Conservation (phyloP, 2,888 invertebrate species). For the Laspeyria flexula region DNA sequence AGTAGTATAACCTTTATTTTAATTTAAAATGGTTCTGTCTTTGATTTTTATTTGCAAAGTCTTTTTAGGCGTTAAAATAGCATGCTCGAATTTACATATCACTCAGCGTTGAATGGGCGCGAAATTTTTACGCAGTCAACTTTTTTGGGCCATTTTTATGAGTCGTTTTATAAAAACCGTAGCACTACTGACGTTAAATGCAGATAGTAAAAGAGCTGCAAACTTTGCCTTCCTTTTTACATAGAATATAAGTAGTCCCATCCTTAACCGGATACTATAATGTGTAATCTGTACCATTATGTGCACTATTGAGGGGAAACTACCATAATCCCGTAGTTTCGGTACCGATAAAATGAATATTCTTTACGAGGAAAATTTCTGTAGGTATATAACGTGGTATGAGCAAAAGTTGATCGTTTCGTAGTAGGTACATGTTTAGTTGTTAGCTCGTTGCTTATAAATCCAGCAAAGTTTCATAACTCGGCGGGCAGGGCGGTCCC, state of each 20-base stretch:
- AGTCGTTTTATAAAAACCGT: not conserved
- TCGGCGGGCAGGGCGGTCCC: slow-evolving; percentile 48
- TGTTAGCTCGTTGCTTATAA: slow-evolving; percentile 58
- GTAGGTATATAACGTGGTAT: slow-evolving; percentile 28
- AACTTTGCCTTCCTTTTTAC: slow-evolving; percentile 1
- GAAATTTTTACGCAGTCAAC: not conserved
- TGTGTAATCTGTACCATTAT: slow-evolving; percentile 33
- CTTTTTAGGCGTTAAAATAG: slow-evolving; percentile 4
- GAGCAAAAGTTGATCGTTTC: slow-evolving; percentile 51
- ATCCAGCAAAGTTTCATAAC: slow-evolving; percentile 63
- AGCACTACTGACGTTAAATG: not conserved
- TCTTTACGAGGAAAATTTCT: slow-evolving; percentile 49
- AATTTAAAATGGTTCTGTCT: slow-evolving; percentile 10
- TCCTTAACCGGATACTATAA: slow-evolving; percentile 27
- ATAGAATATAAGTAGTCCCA: slow-evolving; percentile 6
- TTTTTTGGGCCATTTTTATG: not conserved
- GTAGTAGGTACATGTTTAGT: slow-evolving; percentile 49
- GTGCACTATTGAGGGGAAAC: slow-evolving; percentile 23
- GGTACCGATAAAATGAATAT: slow-evolving; percentile 46
- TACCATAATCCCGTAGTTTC: slow-evolving; percentile 27
- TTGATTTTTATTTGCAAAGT: slow-evolving; percentile 3
- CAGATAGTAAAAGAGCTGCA: slow-evolving; percentile 2
- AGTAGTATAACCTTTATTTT: not conserved
- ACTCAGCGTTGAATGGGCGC: not conserved
- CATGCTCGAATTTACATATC: slow-evolving; percentile 1